These are phyloP conservation scores for Collichthys lucidus DNA, from an alignment of 2,113 vertebrate genomes.

Conservation along the genomic window DNA sequence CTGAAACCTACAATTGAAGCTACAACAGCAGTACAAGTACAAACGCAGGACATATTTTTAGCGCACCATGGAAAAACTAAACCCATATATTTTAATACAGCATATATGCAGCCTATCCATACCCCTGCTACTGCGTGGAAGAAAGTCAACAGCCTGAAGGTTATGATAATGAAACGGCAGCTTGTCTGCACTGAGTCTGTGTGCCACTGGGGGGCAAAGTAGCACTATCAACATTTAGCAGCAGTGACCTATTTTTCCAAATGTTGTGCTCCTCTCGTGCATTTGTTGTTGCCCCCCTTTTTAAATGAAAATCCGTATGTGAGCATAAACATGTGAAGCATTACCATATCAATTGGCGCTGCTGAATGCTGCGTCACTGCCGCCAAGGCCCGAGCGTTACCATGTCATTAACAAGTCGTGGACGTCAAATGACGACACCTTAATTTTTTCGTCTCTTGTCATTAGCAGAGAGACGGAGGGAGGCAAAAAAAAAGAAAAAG, in stretches of 20 bases:
- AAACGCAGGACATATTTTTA: conserved; percentile 15
- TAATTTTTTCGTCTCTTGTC: conserved; percentile 29
- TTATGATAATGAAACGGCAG: conserved; percentile 48
- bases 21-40: not conserved
- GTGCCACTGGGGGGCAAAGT: conserved; percentile 86
- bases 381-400: conserved; percentile 53
- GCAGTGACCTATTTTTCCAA: conserved; percentile 85
- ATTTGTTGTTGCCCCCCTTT: conserved; percentile 73
- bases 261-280: conserved; percentile 66
- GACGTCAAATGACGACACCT: conserved; percentile 42
- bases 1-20: conserved; percentile 14
- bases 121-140: conserved; percentile 17
- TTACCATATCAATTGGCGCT: conserved; percentile 68
- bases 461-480: conserved; percentile 27
- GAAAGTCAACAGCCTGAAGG: conserved; percentile 75
- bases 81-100: conserved; percentile 38
- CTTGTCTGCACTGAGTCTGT: conserved; percentile 72
- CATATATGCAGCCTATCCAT: conserved; percentile 42
- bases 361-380: conserved; percentile 61
- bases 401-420: conserved; percentile 52
- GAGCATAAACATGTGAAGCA: conserved; percentile 75
- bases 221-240: conserved; percentile 78
- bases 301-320: conserved; percentile 77
- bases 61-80: conserved; percentile 37
- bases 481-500: not conserved